These are phyloP conservation scores for Nyleta sp. DNA, from an alignment of 2,888 invertebrate species.

Conservation along the genomic window DNA sequence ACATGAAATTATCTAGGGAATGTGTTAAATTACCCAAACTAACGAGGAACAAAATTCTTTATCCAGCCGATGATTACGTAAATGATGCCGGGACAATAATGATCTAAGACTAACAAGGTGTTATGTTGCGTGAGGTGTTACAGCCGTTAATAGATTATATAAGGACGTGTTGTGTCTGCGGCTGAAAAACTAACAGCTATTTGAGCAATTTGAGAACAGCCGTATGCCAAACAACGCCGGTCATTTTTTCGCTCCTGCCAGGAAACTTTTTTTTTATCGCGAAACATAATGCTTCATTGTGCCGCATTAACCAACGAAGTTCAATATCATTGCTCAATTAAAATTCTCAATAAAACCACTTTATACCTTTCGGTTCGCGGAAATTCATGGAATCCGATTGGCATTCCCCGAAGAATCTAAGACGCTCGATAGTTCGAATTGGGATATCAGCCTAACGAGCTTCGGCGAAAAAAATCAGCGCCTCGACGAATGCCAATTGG, in stretches of 20 bases:
- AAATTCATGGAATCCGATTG: constrained; percentile 43
- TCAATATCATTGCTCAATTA: constrained; percentile 55
- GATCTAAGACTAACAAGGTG: constrained; percentile 43
- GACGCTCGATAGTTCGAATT: constrained; percentile 40
- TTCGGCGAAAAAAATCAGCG: constrained; percentile 35
- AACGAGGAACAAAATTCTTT: constrained; percentile 22
- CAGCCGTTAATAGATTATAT: constrained; percentile 35
- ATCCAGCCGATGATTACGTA: constrained; percentile 17
- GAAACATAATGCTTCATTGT: constrained; percentile 48
- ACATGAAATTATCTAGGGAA: too few relatives aligned
- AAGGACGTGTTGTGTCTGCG: constrained; percentile 26
- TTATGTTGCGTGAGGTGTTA: constrained; percentile 38
- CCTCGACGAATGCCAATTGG: constrained; percentile 10
- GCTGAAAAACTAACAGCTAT: constrained; percentile 30
- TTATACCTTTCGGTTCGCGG: constrained; percentile 23
- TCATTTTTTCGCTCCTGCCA: constrained; percentile 38
- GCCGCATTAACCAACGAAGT: constrained; percentile 19
- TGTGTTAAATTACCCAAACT: neutral
- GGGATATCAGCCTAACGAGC: constrained; percentile 32
- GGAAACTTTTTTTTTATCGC: constrained; percentile 11
- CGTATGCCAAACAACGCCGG: constrained; percentile 21
- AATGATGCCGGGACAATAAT: constrained; percentile 33
- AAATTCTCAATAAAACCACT: constrained; percentile 52
- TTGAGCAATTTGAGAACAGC: constrained; percentile 37
- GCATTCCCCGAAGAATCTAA: constrained; percentile 35